Evolutionary conservation across 1,140 invertebrate genomes (phyloP).

Genomic region (Leucophenga varia): DNA sequence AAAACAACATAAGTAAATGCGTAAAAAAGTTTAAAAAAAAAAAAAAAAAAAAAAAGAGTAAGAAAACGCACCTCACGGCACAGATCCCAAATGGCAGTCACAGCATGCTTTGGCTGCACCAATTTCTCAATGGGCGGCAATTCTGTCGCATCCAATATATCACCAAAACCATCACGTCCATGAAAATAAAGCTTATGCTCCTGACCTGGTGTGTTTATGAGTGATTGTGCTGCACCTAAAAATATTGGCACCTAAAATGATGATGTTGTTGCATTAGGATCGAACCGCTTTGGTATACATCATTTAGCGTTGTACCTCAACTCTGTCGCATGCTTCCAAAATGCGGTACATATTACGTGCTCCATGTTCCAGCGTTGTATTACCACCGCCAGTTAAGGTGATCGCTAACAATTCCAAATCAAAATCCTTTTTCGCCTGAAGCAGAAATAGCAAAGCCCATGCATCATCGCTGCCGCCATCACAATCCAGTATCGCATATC

Average conservation of each 20-base stretch:
- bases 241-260: slow-evolving; percentile 66
- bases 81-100: slow-evolving; percentile 58
- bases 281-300: neutral
- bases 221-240: slow-evolving; percentile 60
- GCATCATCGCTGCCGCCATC: slow-evolving; percentile 70
- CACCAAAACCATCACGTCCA: slow-evolving; percentile 70
- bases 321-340: slow-evolving; percentile 57
- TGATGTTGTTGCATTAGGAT: neutral
- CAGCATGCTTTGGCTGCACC: slow-evolving; percentile 36
- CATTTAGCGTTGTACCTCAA: slow-evolving; percentile 57
- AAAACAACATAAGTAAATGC: slow-evolving; percentile 18
- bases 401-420: slow-evolving; percentile 63
- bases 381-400: slow-evolving; percentile 65
- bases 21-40: neutral
- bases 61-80: slow-evolving; percentile 42
- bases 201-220: slow-evolving; percentile 51
- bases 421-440: slow-evolving; percentile 59
- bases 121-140: slow-evolving; percentile 18
- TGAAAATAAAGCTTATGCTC: slow-evolving; percentile 38
- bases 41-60: neutral
- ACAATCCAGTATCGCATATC: slow-evolving; percentile 62
- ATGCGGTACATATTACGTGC: slow-evolving; percentile 64
- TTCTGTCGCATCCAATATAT: slow-evolving; percentile 39
- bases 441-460: slow-evolving; percentile 62
- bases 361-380: slow-evolving; percentile 64